Evolutionary conservation across 1,140 invertebrate species (phyloP).

Genomic region (Eriocheir sinensis): DNA sequence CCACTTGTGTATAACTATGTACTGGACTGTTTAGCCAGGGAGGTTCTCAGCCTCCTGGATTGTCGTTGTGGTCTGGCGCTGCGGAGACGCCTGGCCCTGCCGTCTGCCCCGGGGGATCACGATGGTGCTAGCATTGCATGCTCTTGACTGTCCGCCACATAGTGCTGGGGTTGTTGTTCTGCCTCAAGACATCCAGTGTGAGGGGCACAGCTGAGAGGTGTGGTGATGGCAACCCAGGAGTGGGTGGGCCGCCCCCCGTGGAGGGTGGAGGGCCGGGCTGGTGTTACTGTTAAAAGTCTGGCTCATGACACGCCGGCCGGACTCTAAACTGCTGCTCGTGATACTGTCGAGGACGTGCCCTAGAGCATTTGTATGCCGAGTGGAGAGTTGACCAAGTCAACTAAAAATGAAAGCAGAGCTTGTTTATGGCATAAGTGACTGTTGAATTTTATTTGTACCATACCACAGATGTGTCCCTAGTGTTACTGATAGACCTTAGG

Average conservation of each 20-base stretch:
- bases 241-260: slow-evolving; percentile 51
- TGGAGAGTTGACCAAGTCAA: slow-evolving; percentile 71
- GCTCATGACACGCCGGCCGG: slow-evolving; percentile 69
- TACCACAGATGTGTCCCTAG: slow-evolving; percentile 77
- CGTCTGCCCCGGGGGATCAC: slow-evolving; percentile 56
- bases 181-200: neutral
- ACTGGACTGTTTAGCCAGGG: slow-evolving; percentile 66
- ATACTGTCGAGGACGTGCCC: slow-evolving; percentile 71
- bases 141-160: slow-evolving; percentile 56
- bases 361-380: slow-evolving; percentile 73
- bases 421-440: slow-evolving; percentile 76
- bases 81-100: slow-evolving; percentile 67
- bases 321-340: slow-evolving; percentile 77
- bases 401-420: slow-evolving; percentile 76
- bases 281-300: slow-evolving; percentile 74
- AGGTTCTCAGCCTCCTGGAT: slow-evolving; percentile 71
- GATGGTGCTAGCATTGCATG: slow-evolving; percentile 72
- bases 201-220: slow-evolving; percentile 25
- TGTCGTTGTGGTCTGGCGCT: slow-evolving; percentile 76
- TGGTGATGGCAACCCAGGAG: slow-evolving; percentile 34
- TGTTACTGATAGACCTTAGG: slow-evolving; percentile 76
- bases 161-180: slow-evolving; percentile 31
- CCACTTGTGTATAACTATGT: slow-evolving; percentile 75
- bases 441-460: slow-evolving; percentile 77
- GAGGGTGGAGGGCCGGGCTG: slow-evolving; percentile 67